phyloP scores from a whole-genome alignment of 2,113 vertebrate genomes.

The Laticauda laticaudata region DNA sequence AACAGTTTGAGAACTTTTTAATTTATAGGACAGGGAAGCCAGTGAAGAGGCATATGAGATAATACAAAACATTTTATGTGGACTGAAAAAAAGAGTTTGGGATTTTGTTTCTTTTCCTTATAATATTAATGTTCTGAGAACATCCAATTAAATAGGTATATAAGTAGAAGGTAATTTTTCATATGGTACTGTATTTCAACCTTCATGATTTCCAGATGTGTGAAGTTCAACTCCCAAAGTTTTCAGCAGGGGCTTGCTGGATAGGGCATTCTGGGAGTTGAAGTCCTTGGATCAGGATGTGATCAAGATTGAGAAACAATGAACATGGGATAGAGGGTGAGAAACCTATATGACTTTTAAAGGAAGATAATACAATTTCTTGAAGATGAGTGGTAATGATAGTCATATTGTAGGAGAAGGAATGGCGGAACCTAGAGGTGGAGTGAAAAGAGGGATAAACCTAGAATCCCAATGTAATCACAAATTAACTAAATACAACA shows the following conservation, averaged over 20 bases:
- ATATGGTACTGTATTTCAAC: neutral
- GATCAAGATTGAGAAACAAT: neutral
- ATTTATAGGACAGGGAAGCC: neutral
- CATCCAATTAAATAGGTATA: neutral
- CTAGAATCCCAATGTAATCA: neutral
- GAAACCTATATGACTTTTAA: neutral
- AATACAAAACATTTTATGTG: neutral
- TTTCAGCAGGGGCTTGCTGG: neutral
- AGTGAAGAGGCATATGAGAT: neutral
- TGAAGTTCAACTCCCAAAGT: neutral
- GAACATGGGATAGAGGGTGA: neutral
- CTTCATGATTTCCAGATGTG: neutral
- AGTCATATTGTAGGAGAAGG: neutral
- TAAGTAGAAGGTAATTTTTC: neutral
- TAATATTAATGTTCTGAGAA: neutral
- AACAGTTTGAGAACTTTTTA: neutral
- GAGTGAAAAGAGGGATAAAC: neutral
- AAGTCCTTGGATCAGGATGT: neutral
- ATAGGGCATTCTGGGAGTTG: neutral
- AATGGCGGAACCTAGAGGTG: neutral
- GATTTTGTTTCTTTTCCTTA: neutral
- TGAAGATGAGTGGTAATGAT: neutral
- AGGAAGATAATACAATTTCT: neutral
- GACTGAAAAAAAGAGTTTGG: neutral
- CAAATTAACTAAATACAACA: neutral